Base-by-base conservation (phyloP, 2,888 invertebrate genomes). In the Coenonympha arcania region DNA sequence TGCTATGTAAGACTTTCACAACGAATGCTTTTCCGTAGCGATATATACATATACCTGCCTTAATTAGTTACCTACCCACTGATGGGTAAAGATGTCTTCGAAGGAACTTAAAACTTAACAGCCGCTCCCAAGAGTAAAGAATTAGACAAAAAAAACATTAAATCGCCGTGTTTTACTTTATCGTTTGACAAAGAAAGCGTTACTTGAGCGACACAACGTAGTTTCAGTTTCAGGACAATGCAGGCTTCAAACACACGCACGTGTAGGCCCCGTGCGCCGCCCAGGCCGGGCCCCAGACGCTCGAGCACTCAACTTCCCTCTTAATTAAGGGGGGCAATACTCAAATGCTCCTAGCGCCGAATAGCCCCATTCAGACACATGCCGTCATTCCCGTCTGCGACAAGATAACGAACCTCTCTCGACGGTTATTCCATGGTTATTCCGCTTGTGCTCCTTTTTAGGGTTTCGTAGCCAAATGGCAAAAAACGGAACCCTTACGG, bases 301-400 rank as follows among this genome's bases (percentile, higher is more conserved):
- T n/a, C n/a, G n/a, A 81, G 79, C 76, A 79, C 83, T 81, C 79
- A 56, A 65, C 72, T 71, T 71, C 71, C 66, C 76, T 73, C 75
- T 79, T 85, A 85, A 84, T 84, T 84, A 83, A 82, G 80, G 76
- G 76, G 72, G 75, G 76, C 69, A 71, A 77, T 78, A 67, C 76
- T 78, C 71, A 66, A 75, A 76, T 71, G 77, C 71, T 72, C 64
- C 73, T 71, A 57, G 58, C 61, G 57, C 61, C 56, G 56, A 59
- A 78, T 72, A 66, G 69, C 66, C 64, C 74, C 68, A 79, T 80
- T 77, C 75, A 81, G 70, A 74, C 76, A 74, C 73, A 69, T 73
- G 72, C 71, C 66, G 78, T n/a, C n/a, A n/a, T n/a, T n/a, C n/a
- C n/a, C n/a, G n/a, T 76, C 78, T 75, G 70, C 66, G 65, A 65